Evolutionary conservation across 1,140 invertebrate genomes (phyloP).

Genomic region (Danaus plexippus): DNA sequence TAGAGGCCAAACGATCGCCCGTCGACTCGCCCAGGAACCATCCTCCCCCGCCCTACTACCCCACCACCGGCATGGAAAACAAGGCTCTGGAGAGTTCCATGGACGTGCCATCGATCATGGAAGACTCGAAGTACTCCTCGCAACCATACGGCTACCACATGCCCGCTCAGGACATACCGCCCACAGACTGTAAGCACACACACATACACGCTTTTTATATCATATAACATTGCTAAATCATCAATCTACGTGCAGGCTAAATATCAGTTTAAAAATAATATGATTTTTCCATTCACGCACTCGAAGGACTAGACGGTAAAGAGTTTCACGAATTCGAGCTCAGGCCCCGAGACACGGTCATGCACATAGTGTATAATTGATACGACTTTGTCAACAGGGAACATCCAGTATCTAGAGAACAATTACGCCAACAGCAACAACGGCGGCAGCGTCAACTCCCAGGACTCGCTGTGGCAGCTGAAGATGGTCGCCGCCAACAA

Average conservation of each 20-base stretch:
- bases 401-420: constrained; percentile 91
- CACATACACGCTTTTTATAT: constrained; percentile 1
- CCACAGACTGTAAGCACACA: constrained; percentile 79
- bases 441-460: constrained; percentile 92
- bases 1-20: constrained; percentile 85
- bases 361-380: constrained; percentile 1
- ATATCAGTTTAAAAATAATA: constrained; percentile 5
- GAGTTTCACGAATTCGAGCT: constrained; percentile 14
- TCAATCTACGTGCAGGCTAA: not conserved
- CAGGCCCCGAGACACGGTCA: too few relatives aligned
- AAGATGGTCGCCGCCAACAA: constrained; percentile 84
- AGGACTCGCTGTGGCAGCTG: constrained; percentile 95
- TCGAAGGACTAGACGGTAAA: constrained; percentile 67
- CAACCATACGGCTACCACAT: constrained; percentile 85
- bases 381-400: constrained; percentile 54
- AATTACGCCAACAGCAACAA: constrained; percentile 94
- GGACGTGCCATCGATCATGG: constrained; percentile 84
- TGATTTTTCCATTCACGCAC: constrained; percentile 48
- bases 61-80: constrained; percentile 88
- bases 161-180: constrained; percentile 76
- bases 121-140: constrained; percentile 84
- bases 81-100: constrained; percentile 90
- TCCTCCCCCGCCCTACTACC: constrained; percentile 88
- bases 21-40: constrained; percentile 86
- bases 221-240: not conserved